Evolutionary conservation across 2,113 vertebrate genomes (phyloP).

Genomic region (Colistium nudipinnis): DNA sequence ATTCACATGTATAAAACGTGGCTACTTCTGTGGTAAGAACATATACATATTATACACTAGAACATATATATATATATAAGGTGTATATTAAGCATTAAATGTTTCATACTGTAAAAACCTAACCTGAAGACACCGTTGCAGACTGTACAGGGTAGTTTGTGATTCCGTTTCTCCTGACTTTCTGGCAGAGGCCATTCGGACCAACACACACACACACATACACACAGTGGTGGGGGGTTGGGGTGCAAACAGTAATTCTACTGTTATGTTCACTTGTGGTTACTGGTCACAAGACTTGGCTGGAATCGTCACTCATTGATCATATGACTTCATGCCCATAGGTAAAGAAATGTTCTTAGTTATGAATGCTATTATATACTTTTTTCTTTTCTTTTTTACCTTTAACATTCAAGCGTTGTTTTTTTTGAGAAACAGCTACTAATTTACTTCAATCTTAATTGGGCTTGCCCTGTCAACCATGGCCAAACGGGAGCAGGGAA

Average conservation of each 20-base stretch:
- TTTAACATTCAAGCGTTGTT: constrained; percentile 22
- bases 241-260: constrained; percentile 24
- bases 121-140: background rate
- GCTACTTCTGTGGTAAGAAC: no score
- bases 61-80: no score
- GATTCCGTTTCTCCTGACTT: background rate
- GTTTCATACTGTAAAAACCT: no score
- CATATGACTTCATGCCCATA: constrained; percentile 10
- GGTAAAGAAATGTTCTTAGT: background rate
- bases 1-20: no score
- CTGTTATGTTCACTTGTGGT: constrained; percentile 32
- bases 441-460: constrained; percentile 68
- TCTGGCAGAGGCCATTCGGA: constrained; percentile 10
- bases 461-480: constrained; percentile 58
- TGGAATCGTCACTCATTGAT: constrained; percentile 11
- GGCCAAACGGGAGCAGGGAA: background rate
- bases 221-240: background rate
- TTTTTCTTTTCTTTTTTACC: background rate
- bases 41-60: no score
- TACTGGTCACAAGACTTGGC: constrained; percentile 25
- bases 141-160: background rate
- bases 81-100: no score
- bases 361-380: background rate
- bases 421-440: constrained; percentile 57
- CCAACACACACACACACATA: constrained; percentile 3